Evolutionary conservation across 1,140 invertebrate species (phyloP), one percentile per base, ranked within the genome.

Genomic region (Formica selysi): DNA sequence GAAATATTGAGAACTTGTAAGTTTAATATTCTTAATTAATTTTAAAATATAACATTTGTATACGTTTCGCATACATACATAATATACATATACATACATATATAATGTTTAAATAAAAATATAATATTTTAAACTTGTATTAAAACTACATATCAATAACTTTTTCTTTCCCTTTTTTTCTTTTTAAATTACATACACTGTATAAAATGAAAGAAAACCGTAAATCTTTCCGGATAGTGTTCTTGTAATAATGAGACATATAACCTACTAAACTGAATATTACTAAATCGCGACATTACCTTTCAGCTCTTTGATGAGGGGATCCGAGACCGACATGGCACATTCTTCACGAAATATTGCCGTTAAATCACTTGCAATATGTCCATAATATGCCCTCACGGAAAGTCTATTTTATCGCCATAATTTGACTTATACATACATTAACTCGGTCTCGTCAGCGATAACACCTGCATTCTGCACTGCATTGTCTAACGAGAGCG

Each of bases 301-400:
- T 96, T 96, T 96, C 80, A 96, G 88, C 92, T 96, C 94, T 91
- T 95, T 96, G 86, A 96, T 93, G 64, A 95, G 91, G n/a, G 96
- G 95, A 93, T 96, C 94, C 86, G 93, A 95, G 80, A 96, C 95
- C 87, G 95, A 95, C 95, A 96, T 96, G 32, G 87, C 87, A 91
- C 74, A 83, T 73, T 73, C 54, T 73, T n/a, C 38, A 19, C 54
- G 44, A 13, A 32, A 61, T 71, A 73, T 73, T 44, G 36, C 38
- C 19, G 38, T 83, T 83, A 83, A 83, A 83, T 83, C 26, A 13
- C 41, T 26, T 11, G 51, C 67, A 41, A 13, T 19, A 32, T 13
- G n/a, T 61, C 32, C 68, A 61, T 83, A 19, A 41, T 44, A 61
- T 3, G 26, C 26, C 22, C 22, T 44, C 22, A 36, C 3, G 10